Evolutionary conservation across 1,140 invertebrate genomes (phyloP), one percentile per base, ranked within the genome.

Genomic region (Lamellibrachia luymesi): DNA sequence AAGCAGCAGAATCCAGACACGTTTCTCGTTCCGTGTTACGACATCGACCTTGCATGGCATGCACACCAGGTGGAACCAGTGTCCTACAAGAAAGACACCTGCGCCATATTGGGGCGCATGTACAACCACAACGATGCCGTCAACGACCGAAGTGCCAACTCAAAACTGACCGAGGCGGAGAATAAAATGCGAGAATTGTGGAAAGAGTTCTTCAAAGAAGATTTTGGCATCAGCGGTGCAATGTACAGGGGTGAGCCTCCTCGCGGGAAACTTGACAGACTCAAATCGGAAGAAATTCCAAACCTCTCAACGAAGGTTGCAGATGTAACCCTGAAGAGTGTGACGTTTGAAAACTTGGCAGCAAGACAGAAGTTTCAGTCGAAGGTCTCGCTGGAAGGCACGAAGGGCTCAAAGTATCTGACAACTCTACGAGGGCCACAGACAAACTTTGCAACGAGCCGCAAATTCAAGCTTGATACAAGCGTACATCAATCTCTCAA

Each of bases 21-120:
- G 52, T 97, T 97, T 93, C 94, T 97, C 17, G 96, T 96, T 2
- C 97, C 97, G 1, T 97, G 97, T 94, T 97, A 97, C 93, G 97
- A 97, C 94, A 96, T 97, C 91, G 96, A 97, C 93, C 97, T 97
- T 96, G 94, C 96, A n/a, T 97, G 97, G 97, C 96, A 97, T 93
- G 96, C 95, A 49, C 96, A 96, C 93, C 95, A 97, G 95, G 93
- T 97, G 50, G 95, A 95, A 92, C 97, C 97, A 51, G 93, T 94
- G 27, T 92, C 94, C 25, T 97, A 97, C 93, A 94, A 94, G 92
- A 95, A 95, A 93, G 97, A 97, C 93, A 96, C 96, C 90, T 94
- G 94, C 6, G 94, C 94, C 22, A 95, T 97, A 38, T 94, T 97
- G 49, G 96, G 96, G 10, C 93, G 90, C 89, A 93, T 96, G 89